These are phyloP conservation scores for Brevimyrus niger DNA, from an alignment of 2,113 vertebrate species.

Conservation along the genomic window DNA sequence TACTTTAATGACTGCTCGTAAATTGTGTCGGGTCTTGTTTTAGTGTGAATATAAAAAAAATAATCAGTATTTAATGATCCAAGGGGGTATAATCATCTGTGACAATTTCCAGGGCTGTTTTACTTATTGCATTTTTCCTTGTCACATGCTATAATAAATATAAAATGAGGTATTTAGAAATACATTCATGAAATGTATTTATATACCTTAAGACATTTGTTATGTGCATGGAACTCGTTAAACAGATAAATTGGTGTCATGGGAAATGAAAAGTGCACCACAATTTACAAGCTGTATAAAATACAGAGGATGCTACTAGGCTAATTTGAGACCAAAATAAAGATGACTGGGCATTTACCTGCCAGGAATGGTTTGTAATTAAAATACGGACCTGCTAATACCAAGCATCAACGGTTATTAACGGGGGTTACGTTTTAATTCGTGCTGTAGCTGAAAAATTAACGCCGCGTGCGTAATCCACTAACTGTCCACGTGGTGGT, in stretches of 20 bases:
- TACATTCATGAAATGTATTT: slow-evolving; percentile 51
- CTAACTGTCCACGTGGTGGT: slow-evolving; percentile 1
- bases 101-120: background rate
- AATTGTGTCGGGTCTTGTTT: background rate
- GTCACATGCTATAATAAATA: slow-evolving; percentile 60
- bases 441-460: background rate
- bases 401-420: background rate
- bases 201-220: slow-evolving; percentile 60
- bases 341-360: background rate
- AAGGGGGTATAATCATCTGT: background rate
- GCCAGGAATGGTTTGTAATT: background rate
- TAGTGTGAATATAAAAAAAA: background rate
- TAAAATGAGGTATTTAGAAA: slow-evolving; percentile 22
- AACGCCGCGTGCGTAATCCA: background rate
- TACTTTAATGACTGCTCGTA: background rate
- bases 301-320: background rate
- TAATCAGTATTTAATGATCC: slow-evolving; percentile 6
- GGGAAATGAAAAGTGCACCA: background rate
- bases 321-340: background rate
- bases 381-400: background rate
- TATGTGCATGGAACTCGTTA: background rate
- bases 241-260: background rate
- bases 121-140: slow-evolving; percentile 26
- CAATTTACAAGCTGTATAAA: background rate
- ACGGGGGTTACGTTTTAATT: background rate